Conservation (phyloP, 1,140 invertebrate species). For the Anastrepha ludens region DNA sequence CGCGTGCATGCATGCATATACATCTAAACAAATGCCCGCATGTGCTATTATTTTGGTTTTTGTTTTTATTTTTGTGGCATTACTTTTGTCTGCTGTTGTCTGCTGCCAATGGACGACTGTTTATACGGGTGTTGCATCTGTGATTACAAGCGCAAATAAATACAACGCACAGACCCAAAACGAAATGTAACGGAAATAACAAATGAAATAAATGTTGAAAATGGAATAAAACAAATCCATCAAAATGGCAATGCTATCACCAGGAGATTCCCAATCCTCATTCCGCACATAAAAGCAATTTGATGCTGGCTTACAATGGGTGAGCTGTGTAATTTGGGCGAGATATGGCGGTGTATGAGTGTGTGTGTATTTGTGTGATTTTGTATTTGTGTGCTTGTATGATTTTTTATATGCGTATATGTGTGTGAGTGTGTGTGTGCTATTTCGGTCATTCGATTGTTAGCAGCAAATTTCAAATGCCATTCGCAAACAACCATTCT, state of each 20-base stretch:
- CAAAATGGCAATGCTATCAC: slow-evolving; percentile 2
- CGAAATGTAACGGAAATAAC: slow-evolving; percentile 23
- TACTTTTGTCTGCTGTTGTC: not conserved
- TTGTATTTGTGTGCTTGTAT: not conserved
- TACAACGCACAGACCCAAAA: not conserved
- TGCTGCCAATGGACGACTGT: not conserved
- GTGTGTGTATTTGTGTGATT: not conserved
- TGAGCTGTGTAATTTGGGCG: not conserved
- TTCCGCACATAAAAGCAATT: not conserved
- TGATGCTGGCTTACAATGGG: not conserved
- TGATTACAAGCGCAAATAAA: slow-evolving; percentile 32
- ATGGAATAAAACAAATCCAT: slow-evolving; percentile 44
- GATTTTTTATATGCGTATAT: not conserved
- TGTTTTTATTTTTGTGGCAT: not conserved
- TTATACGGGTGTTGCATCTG: slow-evolving; percentile 28
- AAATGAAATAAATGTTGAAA: slow-evolving; percentile 30
- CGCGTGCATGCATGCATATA: too few relatives aligned
- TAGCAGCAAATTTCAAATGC: slow-evolving; percentile 35
- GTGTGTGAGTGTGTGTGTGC: not conserved
- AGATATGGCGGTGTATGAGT: not conserved
- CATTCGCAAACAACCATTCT: not conserved
- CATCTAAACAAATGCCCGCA: too few relatives aligned
- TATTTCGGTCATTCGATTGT: slow-evolving; percentile 39
- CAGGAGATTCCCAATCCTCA: not conserved
- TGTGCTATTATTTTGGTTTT: too few relatives aligned